phyloP scores from a whole-genome alignment of 2,797 vertebrate genomes.

The Molossus molossus region DNA sequence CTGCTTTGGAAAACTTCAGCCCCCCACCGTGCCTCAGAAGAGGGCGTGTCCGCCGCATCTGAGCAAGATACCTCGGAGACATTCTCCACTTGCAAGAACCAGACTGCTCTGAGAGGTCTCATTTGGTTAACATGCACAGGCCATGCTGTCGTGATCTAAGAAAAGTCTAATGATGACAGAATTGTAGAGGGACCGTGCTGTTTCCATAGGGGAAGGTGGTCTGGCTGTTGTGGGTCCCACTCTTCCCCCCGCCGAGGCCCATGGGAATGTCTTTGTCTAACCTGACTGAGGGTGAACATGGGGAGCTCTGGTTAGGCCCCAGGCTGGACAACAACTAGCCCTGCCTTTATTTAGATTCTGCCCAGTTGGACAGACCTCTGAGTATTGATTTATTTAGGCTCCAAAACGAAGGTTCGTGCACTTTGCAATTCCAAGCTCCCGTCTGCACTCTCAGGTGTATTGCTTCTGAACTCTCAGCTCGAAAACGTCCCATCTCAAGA shows the following conservation, averaged over 20 bases:
- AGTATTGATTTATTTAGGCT: not conserved
- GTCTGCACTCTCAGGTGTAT: not conserved
- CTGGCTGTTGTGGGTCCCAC: not conserved
- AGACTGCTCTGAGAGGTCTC: not conserved
- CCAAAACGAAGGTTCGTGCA: not conserved
- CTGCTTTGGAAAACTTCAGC: not conserved
- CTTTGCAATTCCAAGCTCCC: not conserved
- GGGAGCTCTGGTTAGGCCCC: not conserved
- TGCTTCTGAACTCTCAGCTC: conserved; percentile 30
- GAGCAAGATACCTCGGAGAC: not conserved
- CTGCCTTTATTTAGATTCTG: not conserved
- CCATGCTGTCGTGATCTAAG: not conserved
- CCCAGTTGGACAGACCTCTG: not conserved
- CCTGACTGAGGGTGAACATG: not conserved
- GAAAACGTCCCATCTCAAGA: not conserved
- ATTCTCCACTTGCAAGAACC: not conserved
- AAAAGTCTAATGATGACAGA: not conserved
- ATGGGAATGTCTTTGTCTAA: not conserved
- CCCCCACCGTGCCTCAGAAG: not conserved
- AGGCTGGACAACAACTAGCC: not conserved
- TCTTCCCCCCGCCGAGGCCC: not conserved
- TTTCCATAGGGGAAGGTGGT: not conserved
- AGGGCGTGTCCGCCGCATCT: not conserved
- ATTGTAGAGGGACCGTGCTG: not conserved
- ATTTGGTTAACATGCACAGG: not conserved